Evolutionary conservation across 2,797 vertebrate species (phyloP).

Genomic region (Acanthopagrus latus): DNA sequence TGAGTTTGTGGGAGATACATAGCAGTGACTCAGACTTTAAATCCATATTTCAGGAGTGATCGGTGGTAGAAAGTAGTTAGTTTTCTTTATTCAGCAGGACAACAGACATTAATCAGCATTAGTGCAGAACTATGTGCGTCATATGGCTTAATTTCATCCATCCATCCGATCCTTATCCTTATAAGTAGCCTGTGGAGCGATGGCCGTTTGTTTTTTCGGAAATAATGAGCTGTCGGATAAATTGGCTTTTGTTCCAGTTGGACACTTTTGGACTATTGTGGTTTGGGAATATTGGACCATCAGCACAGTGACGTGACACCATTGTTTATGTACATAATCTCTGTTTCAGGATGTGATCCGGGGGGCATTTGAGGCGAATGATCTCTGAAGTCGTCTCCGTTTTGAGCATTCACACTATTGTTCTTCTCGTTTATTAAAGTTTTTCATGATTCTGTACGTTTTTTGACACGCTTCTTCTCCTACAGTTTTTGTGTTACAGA

Average conservation of each 20-base stretch:
- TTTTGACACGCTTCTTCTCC: too few species aligned
- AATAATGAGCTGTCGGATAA: too few species aligned
- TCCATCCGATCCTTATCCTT: neutral
- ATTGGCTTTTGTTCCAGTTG: too few species aligned
- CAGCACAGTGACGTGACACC: too few species aligned
- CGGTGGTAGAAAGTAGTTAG: neutral
- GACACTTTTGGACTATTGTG: too few species aligned
- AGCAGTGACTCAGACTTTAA: constrained; percentile 16
- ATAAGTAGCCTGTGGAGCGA: too few species aligned
- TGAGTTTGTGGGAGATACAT: constrained; percentile 13
- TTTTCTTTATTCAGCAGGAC: neutral
- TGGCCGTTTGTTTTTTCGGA: too few species aligned
- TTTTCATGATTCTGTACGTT: too few species aligned
- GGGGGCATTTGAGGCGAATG: neutral
- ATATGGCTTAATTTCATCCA: neutral
- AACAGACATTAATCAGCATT: neutral
- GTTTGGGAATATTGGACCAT: too few species aligned
- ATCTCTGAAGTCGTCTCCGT: neutral
- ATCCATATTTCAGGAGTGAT: constrained; percentile 19
- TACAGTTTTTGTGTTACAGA: too few species aligned
- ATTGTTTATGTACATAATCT: neutral
- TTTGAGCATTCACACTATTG: too few species aligned
- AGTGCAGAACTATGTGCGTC: neutral
- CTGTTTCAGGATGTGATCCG: neutral
- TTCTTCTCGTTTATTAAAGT: too few species aligned